A percentile compares a stretch with the other conserved stretches of the same genome.
Evolutionary conservation across 2,113 vertebrate genomes (phyloP).

Genomic region (Plotosus lineatus): DNA sequence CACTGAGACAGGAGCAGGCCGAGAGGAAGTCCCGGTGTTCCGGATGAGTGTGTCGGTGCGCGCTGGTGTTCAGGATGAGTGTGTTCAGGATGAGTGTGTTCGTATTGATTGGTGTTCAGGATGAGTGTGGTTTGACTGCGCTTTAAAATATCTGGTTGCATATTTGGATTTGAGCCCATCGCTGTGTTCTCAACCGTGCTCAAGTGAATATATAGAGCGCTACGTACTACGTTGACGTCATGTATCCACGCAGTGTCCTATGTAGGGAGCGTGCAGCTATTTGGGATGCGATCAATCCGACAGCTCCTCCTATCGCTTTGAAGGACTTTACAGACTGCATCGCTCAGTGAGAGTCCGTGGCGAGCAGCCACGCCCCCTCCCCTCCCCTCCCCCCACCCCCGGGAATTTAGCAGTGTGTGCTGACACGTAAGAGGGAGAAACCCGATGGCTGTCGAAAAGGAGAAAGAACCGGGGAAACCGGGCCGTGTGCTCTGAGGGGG

Average conservation of each 20-base stretch:
- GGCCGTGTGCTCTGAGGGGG: too few species aligned
- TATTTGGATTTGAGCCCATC: not conserved
- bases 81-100: too few species aligned
- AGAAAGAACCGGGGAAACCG: not conserved
- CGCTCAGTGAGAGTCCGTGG: not conserved
- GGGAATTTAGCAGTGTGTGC: not conserved
- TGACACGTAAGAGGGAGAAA: not conserved
- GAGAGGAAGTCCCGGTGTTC: too few species aligned
- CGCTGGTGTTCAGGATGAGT: too few species aligned
- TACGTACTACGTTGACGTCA: not conserved
- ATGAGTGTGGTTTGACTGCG: not conserved
- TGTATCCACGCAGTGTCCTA: not conserved
- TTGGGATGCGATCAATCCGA: not conserved
- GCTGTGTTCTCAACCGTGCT: not conserved
- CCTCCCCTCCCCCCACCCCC: not conserved
- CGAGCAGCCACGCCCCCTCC: conserved; percentile 3
- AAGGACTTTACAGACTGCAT: not conserved
- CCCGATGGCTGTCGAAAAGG: not conserved
- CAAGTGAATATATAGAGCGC: not conserved
- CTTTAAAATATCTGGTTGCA: not conserved
- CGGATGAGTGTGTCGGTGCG: too few species aligned
- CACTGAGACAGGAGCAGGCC: too few species aligned
- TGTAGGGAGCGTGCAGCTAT: not conserved
- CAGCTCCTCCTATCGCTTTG: not conserved
- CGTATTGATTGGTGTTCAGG: not conserved